Conservation (phyloP, 2,113 vertebrate species). For the Cephalopterus ornatus region DNA sequence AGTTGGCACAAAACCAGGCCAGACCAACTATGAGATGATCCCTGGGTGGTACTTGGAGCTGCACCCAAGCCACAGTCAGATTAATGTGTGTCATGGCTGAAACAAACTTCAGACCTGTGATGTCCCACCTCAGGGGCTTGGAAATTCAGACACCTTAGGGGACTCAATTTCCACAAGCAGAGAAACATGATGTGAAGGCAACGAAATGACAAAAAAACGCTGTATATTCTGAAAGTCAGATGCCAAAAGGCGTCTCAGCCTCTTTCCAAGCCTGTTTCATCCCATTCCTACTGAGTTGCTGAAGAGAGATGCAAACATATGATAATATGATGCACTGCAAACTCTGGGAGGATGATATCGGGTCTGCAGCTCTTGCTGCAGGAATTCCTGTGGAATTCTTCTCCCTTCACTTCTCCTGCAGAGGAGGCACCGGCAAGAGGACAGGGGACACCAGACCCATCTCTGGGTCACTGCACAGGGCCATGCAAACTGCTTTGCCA, state of each 20-base stretch:
- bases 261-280: not conserved
- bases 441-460: not conserved
- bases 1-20: not conserved
- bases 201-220: not conserved
- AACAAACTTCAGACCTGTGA: not conserved
- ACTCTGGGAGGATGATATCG: not conserved
- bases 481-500: not conserved
- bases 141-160: not conserved
- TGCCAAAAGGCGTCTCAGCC: not conserved
- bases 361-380: not conserved
- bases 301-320: not conserved
- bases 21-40: not conserved
- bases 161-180: not conserved
- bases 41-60: not conserved
- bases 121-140: not conserved
- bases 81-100: accelerated
- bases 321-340: not conserved
- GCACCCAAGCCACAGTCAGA: not conserved
- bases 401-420: not conserved
- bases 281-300: not conserved
- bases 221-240: not conserved
- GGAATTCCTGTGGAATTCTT: not conserved
- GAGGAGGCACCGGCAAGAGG: not conserved
- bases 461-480: not conserved
- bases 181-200: not conserved